Evolutionary conservation across 2,113 vertebrate species (phyloP).

Genomic region (Falco punctatus): DNA sequence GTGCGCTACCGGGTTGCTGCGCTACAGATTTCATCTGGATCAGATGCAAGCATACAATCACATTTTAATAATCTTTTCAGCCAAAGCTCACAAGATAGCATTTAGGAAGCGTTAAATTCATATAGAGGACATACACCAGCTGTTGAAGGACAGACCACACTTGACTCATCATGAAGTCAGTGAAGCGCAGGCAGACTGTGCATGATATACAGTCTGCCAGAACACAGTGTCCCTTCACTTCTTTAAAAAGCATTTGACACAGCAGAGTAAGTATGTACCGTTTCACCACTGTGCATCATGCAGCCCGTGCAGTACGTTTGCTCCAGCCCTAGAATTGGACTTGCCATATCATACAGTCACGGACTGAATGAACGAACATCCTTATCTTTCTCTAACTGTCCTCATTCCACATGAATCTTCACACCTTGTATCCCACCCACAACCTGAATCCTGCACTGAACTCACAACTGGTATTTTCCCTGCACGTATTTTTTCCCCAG

Average conservation of each 20-base stretch:
- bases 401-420: neutral
- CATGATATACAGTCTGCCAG: constrained; percentile 39
- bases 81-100: neutral
- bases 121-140: neutral
- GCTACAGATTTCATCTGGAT: neutral
- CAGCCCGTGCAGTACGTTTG: fast-evolving
- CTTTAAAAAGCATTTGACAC: constrained; percentile 56
- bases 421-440: neutral
- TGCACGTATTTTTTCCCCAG: fast-evolving
- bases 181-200: constrained; percentile 13
- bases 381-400: neutral
- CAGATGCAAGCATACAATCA: neutral
- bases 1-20: neutral
- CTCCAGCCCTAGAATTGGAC: neutral
- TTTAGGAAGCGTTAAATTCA: neutral
- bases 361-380: fast-evolving
- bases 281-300: neutral
- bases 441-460: neutral
- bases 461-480: neutral
- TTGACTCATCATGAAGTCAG: constrained; percentile 53
- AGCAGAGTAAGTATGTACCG: neutral
- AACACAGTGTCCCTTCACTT: constrained; percentile 48
- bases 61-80: neutral
- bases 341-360: neutral
- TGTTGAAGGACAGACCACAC: constrained; percentile 37